Conservation (phyloP, 2,113 vertebrate genomes). For the Irena cyanogastra region DNA sequence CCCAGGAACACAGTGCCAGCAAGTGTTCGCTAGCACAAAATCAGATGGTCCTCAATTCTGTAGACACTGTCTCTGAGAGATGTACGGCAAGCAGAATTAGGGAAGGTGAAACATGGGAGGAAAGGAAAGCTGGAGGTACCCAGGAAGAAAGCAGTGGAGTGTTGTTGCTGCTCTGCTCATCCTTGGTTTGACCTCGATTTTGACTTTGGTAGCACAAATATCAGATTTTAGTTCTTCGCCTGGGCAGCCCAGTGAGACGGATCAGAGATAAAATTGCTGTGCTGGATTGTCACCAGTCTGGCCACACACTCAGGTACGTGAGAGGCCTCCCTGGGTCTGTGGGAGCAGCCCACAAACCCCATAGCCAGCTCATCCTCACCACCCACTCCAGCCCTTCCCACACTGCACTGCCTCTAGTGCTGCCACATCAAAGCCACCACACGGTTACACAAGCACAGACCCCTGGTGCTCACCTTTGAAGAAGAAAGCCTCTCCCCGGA, state of each 20-base stretch:
- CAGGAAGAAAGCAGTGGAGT: not conserved
- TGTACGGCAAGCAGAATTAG: not conserved
- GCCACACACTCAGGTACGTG: rapidly evolving
- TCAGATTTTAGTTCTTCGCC: not conserved
- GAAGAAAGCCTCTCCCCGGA: constrained; percentile 96
- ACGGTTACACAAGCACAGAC: not conserved
- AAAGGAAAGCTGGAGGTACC: not conserved
- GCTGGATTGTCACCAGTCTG: not conserved
- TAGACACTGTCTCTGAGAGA: not conserved
- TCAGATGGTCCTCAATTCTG: not conserved
- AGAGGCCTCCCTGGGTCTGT: not conserved
- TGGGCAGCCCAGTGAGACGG: rapidly evolving
- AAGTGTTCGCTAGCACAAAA: not conserved
- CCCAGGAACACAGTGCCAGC: not conserved
- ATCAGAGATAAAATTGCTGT: not conserved
- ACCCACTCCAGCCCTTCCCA: rapidly evolving
- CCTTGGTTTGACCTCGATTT: not conserved
- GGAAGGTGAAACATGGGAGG: not conserved
- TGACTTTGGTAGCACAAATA: not conserved
- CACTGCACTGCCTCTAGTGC: rapidly evolving
- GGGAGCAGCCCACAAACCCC: not conserved
- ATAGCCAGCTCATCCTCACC: not conserved
- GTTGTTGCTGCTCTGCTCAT: not conserved
- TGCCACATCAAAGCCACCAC: rapidly evolving
- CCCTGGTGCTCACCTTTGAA: constrained; percentile 83